Percentiles rank a stretch among this genome's conserved stretches.
Evolutionary conservation across 1,140 invertebrate genomes (phyloP).

Genomic region (Drosophila repletoides): DNA sequence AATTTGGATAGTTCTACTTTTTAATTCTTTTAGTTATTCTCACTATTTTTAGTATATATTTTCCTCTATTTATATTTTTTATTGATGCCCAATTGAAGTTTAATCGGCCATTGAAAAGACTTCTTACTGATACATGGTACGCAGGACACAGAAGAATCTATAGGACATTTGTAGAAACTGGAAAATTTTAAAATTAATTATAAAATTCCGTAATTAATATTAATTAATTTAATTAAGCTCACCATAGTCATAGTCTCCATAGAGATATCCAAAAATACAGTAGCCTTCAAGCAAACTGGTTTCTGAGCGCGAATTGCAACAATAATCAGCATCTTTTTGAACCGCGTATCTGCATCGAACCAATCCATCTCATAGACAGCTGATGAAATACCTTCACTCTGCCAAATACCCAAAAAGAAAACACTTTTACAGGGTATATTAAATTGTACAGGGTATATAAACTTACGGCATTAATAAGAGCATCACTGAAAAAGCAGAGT

Average conservation of each 20-base stretch:
- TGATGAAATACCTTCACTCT: slow-evolving; percentile 4
- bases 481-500: slow-evolving; percentile 2
- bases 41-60: too few species aligned
- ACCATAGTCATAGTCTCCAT: slow-evolving; percentile 19
- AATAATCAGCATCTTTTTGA: slow-evolving; percentile 16
- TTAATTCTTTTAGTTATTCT: too few species aligned
- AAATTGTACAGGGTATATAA: too few species aligned
- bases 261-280: slow-evolving; percentile 13
- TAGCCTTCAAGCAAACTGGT: slow-evolving; percentile 14
- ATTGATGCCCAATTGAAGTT: too few species aligned
- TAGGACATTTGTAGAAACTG: slow-evolving; percentile 18
- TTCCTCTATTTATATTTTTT: too few species aligned
- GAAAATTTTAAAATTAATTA: not conserved
- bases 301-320: slow-evolving; percentile 8
- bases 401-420: not conserved
- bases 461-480: slow-evolving; percentile 8
- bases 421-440: too few species aligned
- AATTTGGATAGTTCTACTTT: too few species aligned
- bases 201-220: not conserved
- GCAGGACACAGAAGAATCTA: slow-evolving; percentile 22
- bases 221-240: not conserved
- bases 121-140: slow-evolving; percentile 9
- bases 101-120: too few species aligned
- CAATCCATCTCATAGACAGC: slow-evolving; percentile 21
- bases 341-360: not conserved